Base-by-base conservation (phyloP, 2,888 invertebrate species). In the Mechanitis mazaeus region DNA sequence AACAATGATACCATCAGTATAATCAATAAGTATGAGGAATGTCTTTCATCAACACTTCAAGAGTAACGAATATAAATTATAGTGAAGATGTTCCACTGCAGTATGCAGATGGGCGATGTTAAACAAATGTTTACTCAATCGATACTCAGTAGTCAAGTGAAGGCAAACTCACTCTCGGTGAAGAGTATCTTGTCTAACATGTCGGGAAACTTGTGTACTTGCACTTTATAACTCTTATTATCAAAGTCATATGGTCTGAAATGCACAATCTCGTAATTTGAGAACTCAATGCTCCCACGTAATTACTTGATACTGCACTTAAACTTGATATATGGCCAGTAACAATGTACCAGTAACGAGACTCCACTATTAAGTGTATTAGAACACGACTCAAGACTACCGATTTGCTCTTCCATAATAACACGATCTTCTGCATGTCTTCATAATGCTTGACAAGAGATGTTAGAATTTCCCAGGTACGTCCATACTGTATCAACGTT, bases 121-220 rank as follows among this genome's bases (percentile, higher is more conserved):
- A 31, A 31, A 50, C 50, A 50, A 50, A 50, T 50, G 50, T 50
- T 50, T 50, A 50, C 50, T 50, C 28, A 50, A 50, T 50, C 50
- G 31, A 31, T 50, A 28, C 31, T 50, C 31, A 50, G 50, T 31
- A 50, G 28, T 50, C 50, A 50, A 50, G 50, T 50, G 31, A 50
- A 50, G 50, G 50, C 50, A 31, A 50, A 50, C 50, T 31, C 31
- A 28, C 31, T 50, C 31, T 31, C 50, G 31, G 7, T 56, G 54
- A 60, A 61, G 58, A 61, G 58, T 54, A 54, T 64, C 64, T 63
- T 60, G 64, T 64, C 55, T 60, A 45, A 58, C 60, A 55, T 64
- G 60, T 55, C 50, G 9, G 31, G 28, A 3, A 50, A 50, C 31
- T 50, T 50, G 50, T 50, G 31, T 9, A 31, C 31, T 31, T 50